phyloP scores from a whole-genome alignment of 2,888 invertebrate species.

The Hipparchia sbordonii region DNA sequence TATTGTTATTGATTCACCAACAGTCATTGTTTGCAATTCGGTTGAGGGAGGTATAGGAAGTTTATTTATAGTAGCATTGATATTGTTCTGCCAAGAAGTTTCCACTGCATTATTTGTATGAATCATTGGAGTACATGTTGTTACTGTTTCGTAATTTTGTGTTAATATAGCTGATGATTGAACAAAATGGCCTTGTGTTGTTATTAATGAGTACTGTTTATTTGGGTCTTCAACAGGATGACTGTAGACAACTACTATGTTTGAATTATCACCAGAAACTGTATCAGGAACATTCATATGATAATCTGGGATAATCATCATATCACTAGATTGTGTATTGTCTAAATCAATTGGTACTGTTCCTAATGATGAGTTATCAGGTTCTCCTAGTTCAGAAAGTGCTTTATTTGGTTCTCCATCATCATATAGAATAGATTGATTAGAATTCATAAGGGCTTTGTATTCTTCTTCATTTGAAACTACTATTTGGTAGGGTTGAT shows the following conservation, averaged over 20 bases:
- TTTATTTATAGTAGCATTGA: constrained; percentile 47
- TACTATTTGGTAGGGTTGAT: constrained; percentile 75
- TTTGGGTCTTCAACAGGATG: constrained; percentile 82
- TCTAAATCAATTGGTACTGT: constrained; percentile 68
- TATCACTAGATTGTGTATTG: constrained; percentile 81
- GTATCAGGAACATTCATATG: constrained; percentile 80
- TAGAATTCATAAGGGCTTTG: constrained; percentile 71
- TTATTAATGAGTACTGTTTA: constrained; percentile 79
- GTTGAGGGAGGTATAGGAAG: constrained; percentile 33
- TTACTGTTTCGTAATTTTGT: constrained; percentile 71
- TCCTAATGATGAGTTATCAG: constrained; percentile 56
- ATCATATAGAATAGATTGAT: constrained; percentile 75
- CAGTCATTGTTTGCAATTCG: constrained; percentile 37
- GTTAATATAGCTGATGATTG: constrained; percentile 70
- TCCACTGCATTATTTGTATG: constrained; percentile 67
- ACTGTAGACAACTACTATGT: constrained; percentile 85
- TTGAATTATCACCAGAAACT: constrained; percentile 78
- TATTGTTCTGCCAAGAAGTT: constrained; percentile 60
- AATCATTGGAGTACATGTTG: constrained; percentile 74
- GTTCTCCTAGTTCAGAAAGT: constrained; percentile 64
- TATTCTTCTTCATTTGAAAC: constrained; percentile 79
- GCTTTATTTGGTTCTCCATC: constrained; percentile 66
- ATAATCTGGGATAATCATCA: constrained; percentile 85
- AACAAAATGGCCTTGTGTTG: constrained; percentile 69
- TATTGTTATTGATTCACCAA: constrained; percentile 35